Evolutionary conservation across 92 coral and sea anemone genomes (phyloP).

Genomic region (Galaxea fascicularis): DNA sequence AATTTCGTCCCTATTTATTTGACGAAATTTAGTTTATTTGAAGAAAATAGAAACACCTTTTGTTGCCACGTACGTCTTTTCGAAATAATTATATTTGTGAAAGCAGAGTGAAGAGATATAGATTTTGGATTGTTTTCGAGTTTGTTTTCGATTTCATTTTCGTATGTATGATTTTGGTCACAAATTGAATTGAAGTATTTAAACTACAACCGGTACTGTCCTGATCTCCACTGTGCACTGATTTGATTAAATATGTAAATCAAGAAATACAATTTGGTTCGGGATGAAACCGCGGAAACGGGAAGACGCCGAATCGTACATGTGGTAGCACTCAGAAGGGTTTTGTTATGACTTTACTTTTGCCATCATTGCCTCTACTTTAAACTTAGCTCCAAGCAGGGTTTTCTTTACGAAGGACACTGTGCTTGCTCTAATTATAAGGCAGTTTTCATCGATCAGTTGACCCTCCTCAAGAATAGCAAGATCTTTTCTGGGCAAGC

Average conservation of each 20-base stretch:
- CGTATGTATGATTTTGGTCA: neutral
- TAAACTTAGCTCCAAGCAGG: too few species aligned
- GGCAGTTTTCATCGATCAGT: too few species aligned
- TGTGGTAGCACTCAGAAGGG: too few species aligned
- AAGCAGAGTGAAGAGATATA: neutral
- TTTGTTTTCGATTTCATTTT: neutral
- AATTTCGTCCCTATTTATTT: neutral
- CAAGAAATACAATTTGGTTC: neutral
- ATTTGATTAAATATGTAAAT: slow-evolving; percentile 33
- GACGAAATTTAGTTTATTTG: neutral
- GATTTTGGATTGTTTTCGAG: neutral
- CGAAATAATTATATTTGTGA: neutral
- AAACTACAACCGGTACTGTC: neutral
- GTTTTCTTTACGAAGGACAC: too few species aligned
- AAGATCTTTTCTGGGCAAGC: too few species aligned
- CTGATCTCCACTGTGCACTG: neutral
- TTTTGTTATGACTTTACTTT: too few species aligned
- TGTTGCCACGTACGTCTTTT: neutral
- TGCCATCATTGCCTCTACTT: too few species aligned
- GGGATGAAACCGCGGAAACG: neutral
- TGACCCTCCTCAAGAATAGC: too few species aligned
- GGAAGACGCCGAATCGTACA: neutral
- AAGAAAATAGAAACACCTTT: neutral
- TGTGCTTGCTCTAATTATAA: too few species aligned
- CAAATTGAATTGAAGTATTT: neutral